phyloP scores from a whole-genome alignment of 2,888 invertebrate species.

The Argyra leucocephala region DNA sequence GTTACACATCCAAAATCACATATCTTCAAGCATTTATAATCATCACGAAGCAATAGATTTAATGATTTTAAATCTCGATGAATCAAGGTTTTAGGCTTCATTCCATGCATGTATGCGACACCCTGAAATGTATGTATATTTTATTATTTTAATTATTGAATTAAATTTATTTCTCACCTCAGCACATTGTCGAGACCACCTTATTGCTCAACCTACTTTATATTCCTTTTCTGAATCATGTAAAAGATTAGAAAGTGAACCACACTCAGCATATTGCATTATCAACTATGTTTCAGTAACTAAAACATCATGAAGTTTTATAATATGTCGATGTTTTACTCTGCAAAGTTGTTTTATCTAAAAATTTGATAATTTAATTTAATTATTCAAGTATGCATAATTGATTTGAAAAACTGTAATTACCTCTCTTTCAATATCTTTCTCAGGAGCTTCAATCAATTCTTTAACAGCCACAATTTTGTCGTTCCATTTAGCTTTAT shows the following conservation, averaged over 20 bases:
- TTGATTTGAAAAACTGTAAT: background rate
- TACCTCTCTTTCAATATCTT: constrained; percentile 72
- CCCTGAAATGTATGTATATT: constrained; percentile 48
- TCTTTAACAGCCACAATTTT: constrained; percentile 86
- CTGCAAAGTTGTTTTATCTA: constrained; percentile 74
- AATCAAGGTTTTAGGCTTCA: constrained; percentile 89
- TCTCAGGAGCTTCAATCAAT: constrained; percentile 79
- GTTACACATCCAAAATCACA: constrained; percentile 99
- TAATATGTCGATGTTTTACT: constrained; percentile 87
- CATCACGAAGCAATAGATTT: constrained; percentile 76
- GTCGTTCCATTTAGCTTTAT: constrained; percentile 77
- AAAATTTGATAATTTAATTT: constrained; percentile 12
- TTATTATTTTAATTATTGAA: background rate
- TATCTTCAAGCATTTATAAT: constrained; percentile 82
- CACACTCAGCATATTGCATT: constrained; percentile 98
- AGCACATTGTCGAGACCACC: constrained; percentile 92
- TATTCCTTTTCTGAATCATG: constrained; percentile 78
- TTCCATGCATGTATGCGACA: constrained; percentile 87
- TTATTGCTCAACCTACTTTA: constrained; percentile 87
- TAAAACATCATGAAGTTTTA: constrained; percentile 83
- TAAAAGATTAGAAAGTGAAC: constrained; percentile 88
- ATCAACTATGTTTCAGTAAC: constrained; percentile 75
- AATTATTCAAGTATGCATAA: background rate
- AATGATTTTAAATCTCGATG: constrained; percentile 88
- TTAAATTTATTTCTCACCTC: constrained; percentile 45